Base-by-base conservation (phyloP, 2,888 invertebrate genomes). In the Congeria kusceri region DNA sequence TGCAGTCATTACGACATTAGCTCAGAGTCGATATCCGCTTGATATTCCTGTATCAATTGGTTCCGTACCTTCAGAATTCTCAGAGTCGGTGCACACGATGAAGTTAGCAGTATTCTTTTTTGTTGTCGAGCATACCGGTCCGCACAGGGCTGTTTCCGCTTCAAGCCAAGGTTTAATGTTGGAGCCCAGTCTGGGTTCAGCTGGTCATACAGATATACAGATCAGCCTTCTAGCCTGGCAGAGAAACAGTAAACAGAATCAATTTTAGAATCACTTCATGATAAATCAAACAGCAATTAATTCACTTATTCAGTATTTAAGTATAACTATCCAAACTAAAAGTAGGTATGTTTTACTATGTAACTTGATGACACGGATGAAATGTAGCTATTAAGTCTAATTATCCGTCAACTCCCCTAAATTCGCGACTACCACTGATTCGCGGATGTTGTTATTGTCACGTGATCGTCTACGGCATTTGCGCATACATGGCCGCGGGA, bases 211-310 rank as follows among this genome's bases (percentile, higher is more conserved):
- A 44, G 46, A 18, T 39, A 39, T n/a, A n/a, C n/a, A n/a, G n/a
- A n/a, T n/a, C n/a, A 1, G 63, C 9, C 25, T 63, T 63, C 63
- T 63, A 2, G 9, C 63, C 63, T 63, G 63, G 3, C 39, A 63
- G 23, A 44, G 7, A 23, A 63, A 44, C 9, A 44, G 18, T 44
- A 44, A 44, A 44, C 18, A 44, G 18, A 9, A 44, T 44, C 9
- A 44, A 44, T n/a, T n/a, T n/a, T 44, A 44, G 3, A 44, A 63
- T 44, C 18, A 13, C 46, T 44, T 44, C 18, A 9, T 9, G 46
- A 44, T 44, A 44, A 44, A 44, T 44, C 46, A 13, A 44, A 44
- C n/a, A n/a, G n/a, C n/a, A n/a, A n/a, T n/a, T n/a, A n/a, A n/a
- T n/a, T n/a, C n/a, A n/a, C n/a, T n/a, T n/a, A n/a, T n/a, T n/a